These are phyloP conservation scores for Heteromormyrus szaboi DNA, from an alignment of 2,797 vertebrate genomes.

Conservation along the genomic window DNA sequence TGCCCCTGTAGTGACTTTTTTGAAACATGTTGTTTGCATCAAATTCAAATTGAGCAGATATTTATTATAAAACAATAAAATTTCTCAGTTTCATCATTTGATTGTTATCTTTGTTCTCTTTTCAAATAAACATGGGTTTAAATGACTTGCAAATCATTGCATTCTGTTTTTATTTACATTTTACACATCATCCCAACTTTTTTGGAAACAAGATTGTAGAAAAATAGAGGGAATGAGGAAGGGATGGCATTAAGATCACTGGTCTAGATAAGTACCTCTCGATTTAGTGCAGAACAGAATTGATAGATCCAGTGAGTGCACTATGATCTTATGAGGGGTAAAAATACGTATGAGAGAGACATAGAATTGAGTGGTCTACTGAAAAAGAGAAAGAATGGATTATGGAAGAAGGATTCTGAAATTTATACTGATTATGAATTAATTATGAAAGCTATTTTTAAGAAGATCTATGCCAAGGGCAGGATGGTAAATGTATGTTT, in stretches of 20 bases:
- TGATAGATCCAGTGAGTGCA: slow-evolving; percentile 12
- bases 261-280: not conserved
- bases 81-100: not conserved
- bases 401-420: not conserved
- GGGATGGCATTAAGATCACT: not conserved
- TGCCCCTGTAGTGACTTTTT: not conserved
- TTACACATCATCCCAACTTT: not conserved
- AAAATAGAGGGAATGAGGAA: slow-evolving; percentile 32
- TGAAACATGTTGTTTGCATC: not conserved
- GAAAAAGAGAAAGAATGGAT: not conserved
- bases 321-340: slow-evolving; percentile 33
- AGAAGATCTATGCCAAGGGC: not conserved
- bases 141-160: not conserved
- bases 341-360: not conserved
- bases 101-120: not conserved
- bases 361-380: not conserved
- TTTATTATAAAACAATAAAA: not conserved
- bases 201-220: not conserved
- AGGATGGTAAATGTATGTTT: not conserved
- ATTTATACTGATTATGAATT: not conserved
- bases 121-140: not conserved
- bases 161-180: not conserved
- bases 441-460: not conserved
- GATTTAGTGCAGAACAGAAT: not conserved
- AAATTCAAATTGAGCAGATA: not conserved